phyloP scores from a whole-genome alignment of 2,888 invertebrate genomes.

The Pyralis farinalis region DNA sequence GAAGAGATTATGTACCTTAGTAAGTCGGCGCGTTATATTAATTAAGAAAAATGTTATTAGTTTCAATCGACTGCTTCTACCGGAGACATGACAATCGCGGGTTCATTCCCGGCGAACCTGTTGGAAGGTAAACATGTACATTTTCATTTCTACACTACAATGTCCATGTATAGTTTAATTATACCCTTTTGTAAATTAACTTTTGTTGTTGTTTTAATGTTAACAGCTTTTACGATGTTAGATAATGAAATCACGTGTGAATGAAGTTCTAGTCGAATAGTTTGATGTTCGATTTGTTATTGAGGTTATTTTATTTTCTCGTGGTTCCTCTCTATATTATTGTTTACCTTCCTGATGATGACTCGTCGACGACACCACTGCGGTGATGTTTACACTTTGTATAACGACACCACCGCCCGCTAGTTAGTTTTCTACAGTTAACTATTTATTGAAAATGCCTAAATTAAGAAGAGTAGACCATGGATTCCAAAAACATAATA shows the following conservation, averaged over 20 bases:
- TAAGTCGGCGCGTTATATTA: neutral
- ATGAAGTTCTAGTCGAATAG: constrained; percentile 36
- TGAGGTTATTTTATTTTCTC: constrained; percentile 38
- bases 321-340: constrained; percentile 29
- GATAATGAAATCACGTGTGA: constrained; percentile 47
- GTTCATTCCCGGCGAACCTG: constrained; percentile 1
- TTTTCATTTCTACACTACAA: too few relatives aligned
- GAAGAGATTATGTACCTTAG: neutral
- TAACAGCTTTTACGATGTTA: constrained; percentile 40
- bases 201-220: constrained; percentile 51
- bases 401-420: too few relatives aligned
- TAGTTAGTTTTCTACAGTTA: too few relatives aligned
- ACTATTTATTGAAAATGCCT: too few relatives aligned
- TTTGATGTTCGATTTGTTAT: constrained; percentile 32
- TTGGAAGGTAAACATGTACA: constrained; percentile 25
- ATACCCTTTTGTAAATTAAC: constrained; percentile 47
- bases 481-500: too few relatives aligned
- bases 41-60: constrained; percentile 9
- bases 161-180: constrained; percentile 33
- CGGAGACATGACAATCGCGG: constrained; percentile 15
- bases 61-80: constrained; percentile 15
- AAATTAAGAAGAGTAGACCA: too few relatives aligned
- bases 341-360: constrained; percentile 25
- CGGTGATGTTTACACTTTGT: neutral
- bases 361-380: too few relatives aligned